Base-by-base conservation (phyloP, 2,113 vertebrate species). In the Rana temporaria region DNA sequence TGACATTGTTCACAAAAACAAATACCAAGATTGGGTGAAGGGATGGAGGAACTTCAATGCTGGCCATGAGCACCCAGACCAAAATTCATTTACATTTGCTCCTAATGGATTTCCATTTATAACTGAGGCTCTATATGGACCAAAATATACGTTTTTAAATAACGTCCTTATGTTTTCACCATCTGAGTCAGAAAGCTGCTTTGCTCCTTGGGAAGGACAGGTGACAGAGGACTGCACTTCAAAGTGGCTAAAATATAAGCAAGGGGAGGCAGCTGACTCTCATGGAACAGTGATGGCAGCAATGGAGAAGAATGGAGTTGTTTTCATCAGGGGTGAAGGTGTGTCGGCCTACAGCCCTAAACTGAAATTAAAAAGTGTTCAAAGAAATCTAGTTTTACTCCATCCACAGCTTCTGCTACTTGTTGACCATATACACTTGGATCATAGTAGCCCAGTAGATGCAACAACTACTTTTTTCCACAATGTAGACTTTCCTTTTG, bases 21-120 rank as follows among this genome's bases (percentile, higher is more conserved):
- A 97, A 84, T 99, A 99, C 91, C 95, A 93, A 86, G 96, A 98
- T 12, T 99, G 98, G 98, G 93, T 99, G 83, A 95, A 92, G 84
- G 98, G 98, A 0, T 99, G 98, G 98, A 93, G 93, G 42, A 99
- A 99, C 89, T 99, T 99, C 82, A 99, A 99, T 1, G 96, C 96
- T 0, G 98, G 98, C 0, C 98, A 99, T 0, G 98, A 99, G 78
- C 98, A 99, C 84, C 98, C 98, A 0, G 98, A 99, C 85, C 98
- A 99, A 86, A 99, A 99, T 85, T 96, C 96, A 0, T 99, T 99
- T 84, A 99, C 97, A 14, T 99, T 99, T 2, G 95, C 95, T 34
- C 98, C 98, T 63, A 97, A 97, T 0, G 97, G 98, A 0, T 89
- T 99, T 76, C 97, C 98, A 19, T 99, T 99, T 87, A 94, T 99